Evolutionary conservation across 2,888 invertebrate genomes (phyloP).

Genomic region (Xanthorhoe spadicearia): DNA sequence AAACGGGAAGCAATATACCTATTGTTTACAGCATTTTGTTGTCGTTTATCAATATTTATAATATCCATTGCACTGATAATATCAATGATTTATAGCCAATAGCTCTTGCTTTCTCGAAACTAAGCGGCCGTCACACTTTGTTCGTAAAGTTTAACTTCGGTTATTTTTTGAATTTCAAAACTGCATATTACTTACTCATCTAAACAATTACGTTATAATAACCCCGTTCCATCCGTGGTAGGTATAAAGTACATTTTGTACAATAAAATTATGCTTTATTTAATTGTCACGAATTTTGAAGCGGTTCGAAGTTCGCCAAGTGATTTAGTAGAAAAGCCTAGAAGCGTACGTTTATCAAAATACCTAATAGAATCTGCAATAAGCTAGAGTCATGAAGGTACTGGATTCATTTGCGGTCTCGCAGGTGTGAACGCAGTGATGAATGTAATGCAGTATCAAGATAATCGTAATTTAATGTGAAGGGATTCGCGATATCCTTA

Average conservation of each 20-base stretch:
- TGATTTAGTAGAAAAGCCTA: too few species aligned
- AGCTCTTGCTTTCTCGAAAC: conserved; percentile 13
- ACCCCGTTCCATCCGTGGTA: too few species aligned
- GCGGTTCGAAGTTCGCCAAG: too few species aligned
- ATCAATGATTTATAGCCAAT: conserved; percentile 45
- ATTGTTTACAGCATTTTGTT: conserved; percentile 73
- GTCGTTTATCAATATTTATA: conserved; percentile 76
- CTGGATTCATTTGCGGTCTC: conserved; percentile 15
- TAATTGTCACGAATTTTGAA: too few species aligned
- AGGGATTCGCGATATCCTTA: conserved; percentile 6
- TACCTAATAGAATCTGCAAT: neutral
- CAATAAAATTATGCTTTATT: too few species aligned
- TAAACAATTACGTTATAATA: neutral
- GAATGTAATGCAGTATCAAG: conserved; percentile 23
- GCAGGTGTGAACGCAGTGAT: conserved; percentile 17
- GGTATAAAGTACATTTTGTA: too few species aligned
- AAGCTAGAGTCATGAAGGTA: too few species aligned
- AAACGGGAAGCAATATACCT: conserved; percentile 79
- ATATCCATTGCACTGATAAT: conserved; percentile 59
- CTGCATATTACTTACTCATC: neutral
- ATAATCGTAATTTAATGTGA: conserved; percentile 13
- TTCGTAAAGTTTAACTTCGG: neutral
- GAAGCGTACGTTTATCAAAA: neutral
- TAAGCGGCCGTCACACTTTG: neutral
- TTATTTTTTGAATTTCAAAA: neutral